A percentile compares a stretch with the other conserved stretches of the same genome.
Conservation (phyloP, 1,140 invertebrate species). For the Mercenaria mercenaria region DNA sequence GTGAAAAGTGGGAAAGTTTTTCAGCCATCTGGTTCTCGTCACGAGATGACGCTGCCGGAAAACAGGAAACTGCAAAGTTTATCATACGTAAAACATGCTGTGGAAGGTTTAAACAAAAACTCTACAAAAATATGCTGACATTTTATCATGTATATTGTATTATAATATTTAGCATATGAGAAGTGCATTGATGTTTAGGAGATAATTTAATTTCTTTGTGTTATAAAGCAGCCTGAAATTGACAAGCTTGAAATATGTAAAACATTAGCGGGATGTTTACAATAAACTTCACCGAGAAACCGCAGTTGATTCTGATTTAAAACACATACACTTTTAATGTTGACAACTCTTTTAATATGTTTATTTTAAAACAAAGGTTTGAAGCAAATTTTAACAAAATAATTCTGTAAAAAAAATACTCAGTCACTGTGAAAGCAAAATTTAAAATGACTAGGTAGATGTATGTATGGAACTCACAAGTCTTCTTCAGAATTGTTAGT, state of each 20-base stretch:
- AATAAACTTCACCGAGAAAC: not conserved
- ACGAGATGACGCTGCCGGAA: not conserved
- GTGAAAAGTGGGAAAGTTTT: slow-evolving; percentile 18
- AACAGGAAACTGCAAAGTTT: slow-evolving; percentile 50
- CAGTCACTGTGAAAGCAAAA: too few species aligned
- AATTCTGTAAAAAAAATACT: too few species aligned
- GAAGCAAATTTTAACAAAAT: too few species aligned
- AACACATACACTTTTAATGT: too few species aligned
- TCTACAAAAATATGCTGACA: not conserved
- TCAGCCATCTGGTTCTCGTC: slow-evolving; percentile 11
- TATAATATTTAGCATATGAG: not conserved
- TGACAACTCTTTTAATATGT: too few species aligned
- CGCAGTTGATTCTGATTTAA: not conserved
- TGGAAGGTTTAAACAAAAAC: slow-evolving; percentile 9
- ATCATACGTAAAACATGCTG: slow-evolving; percentile 44
- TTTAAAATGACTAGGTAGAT: too few species aligned
- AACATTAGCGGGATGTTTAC: not conserved
- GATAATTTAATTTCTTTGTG: slow-evolving; percentile 4
- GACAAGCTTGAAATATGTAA: not conserved
- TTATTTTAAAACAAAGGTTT: too few species aligned
- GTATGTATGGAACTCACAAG: too few species aligned
- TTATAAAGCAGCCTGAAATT: not conserved
- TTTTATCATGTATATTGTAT: not conserved
- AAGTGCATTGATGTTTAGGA: not conserved
- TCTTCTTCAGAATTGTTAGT: too few species aligned